Percentiles rank a stretch among this genome's conserved stretches.
These are phyloP conservation scores for Tromatobia lineatoria DNA, from an alignment of 2,888 invertebrate genomes.

Conservation along the genomic window DNA sequence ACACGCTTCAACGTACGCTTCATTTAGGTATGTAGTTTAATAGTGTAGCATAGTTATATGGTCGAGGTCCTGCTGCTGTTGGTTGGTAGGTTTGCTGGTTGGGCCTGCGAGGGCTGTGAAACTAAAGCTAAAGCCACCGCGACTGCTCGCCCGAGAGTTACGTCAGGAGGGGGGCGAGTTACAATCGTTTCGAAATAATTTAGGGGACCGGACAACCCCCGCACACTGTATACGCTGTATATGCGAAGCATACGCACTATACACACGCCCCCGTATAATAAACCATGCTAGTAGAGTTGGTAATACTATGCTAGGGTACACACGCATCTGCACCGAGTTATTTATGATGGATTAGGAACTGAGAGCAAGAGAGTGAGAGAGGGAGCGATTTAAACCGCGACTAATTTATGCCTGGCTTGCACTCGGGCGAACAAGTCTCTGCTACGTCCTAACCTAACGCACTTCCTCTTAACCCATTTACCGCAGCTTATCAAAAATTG, in stretches of 20 bases:
- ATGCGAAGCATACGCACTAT: slow-evolving; percentile 50
- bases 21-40: slow-evolving; percentile 53
- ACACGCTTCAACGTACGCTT: slow-evolving; percentile 44
- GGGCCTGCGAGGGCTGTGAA: slow-evolving; percentile 40
- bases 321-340: slow-evolving; percentile 84
- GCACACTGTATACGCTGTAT: slow-evolving; percentile 60
- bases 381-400: slow-evolving; percentile 80
- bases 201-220: slow-evolving; percentile 82
- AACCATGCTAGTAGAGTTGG: slow-evolving; percentile 69
- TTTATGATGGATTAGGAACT: slow-evolving; percentile 84
- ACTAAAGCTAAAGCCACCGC: slow-evolving; percentile 57
- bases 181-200: slow-evolving; percentile 82
- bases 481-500: neutral
- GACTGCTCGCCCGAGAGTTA: slow-evolving; percentile 48
- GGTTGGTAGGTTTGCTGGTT: neutral
- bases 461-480: slow-evolving; percentile 12
- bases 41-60: slow-evolving; percentile 62
- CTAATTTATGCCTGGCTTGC: slow-evolving; percentile 82
- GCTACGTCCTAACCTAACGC: slow-evolving; percentile 67
- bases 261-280: slow-evolving; percentile 65
- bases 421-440: slow-evolving; percentile 78
- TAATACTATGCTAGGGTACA: slow-evolving; percentile 60
- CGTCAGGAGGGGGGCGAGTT: slow-evolving; percentile 66
- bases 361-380: slow-evolving; percentile 38
- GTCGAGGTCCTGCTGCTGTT: slow-evolving; percentile 48